A percentile compares a stretch with the other conserved stretches of the same genome.
Evolutionary conservation across 2,888 invertebrate genomes (phyloP).

Genomic region (Coleophora flavipennella): DNA sequence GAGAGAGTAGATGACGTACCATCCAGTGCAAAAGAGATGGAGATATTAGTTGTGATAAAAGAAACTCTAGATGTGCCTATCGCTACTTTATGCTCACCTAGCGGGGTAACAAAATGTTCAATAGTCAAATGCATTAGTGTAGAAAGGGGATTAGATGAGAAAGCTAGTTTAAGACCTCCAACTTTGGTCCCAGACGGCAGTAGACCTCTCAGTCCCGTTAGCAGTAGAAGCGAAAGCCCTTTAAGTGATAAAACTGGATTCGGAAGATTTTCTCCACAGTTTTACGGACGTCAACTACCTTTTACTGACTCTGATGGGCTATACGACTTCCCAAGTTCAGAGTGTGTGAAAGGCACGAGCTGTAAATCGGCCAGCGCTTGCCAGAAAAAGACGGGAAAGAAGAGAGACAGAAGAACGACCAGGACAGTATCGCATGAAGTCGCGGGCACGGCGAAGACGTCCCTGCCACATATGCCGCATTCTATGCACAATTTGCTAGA

Average conservation of each 20-base stretch:
- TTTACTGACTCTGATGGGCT: slow-evolving; percentile 86
- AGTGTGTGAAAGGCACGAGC: slow-evolving; percentile 73
- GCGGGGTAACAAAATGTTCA: slow-evolving; percentile 64
- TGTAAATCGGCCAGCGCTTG: slow-evolving; percentile 59
- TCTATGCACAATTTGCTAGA: slow-evolving; percentile 75
- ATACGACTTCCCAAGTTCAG: slow-evolving; percentile 85
- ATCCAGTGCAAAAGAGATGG: slow-evolving; percentile 77
- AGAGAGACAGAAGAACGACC: slow-evolving; percentile 75
- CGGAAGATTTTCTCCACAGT: slow-evolving; percentile 79
- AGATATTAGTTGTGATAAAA: slow-evolving; percentile 49
- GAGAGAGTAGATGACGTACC: slow-evolving; percentile 82
- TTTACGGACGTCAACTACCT: slow-evolving; percentile 79
- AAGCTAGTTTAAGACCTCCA: slow-evolving; percentile 53
- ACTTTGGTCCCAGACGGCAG: slow-evolving; percentile 73
- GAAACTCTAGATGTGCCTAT: slow-evolving; percentile 62
- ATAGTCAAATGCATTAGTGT: slow-evolving; percentile 72
- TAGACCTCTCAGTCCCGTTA: slow-evolving; percentile 78
- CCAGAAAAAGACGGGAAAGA: slow-evolving; percentile 75
- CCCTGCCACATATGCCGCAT: slow-evolving; percentile 67
- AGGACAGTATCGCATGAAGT: slow-evolving; percentile 62
- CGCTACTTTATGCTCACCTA: slow-evolving; percentile 54
- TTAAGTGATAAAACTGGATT: slow-evolving; percentile 80
- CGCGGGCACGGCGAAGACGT: slow-evolving; percentile 66
- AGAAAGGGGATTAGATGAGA: slow-evolving; percentile 66
- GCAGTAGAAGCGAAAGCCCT: slow-evolving; percentile 85